Base-by-base conservation (phyloP, 2,113 vertebrate species). In the Salvelinus namaycush region DNA sequence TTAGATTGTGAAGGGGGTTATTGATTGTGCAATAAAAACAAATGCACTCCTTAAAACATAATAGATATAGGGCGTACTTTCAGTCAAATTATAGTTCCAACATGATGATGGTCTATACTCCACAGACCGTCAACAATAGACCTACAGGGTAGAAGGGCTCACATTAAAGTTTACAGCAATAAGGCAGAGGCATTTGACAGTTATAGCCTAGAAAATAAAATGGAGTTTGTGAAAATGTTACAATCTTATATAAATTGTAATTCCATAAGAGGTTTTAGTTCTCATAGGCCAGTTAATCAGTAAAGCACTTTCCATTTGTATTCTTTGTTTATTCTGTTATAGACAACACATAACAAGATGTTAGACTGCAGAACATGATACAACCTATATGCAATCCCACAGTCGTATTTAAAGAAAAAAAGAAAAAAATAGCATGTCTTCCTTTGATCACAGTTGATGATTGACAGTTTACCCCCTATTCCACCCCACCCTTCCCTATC, bases 381-480 rank as follows among this genome's bases (percentile, higher is more conserved):
- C 18, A 62, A 62, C 59, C 39, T 44, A 24, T 20, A 20, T 39
- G 27, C 5, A 39, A 66, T 66, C 16, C 13, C 14, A 67, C 27
- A 29, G 13, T 68, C 4, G 11, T 68, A 68, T 39, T 34, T 68
- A n/a, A 68, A 18, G 66, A 34, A n/a, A 31, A 31, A 29, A 34
- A 7, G 5, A n/a, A 44, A 44, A 22, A 44, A 70, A 48, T 14
- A 29, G 26, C 11, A 14, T 22, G 64, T 27, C 72, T 83, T 83
- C 84, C 76, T 84, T 60, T 75, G 29, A 12, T 20, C 31, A n/a
- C 31, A 6, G 16, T 2, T 11, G 39, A 6, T 86, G 86, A 86
- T 84, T 84, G 83, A 86, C 81, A 83, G 81, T 51, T 14, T 27
- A 70, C 60, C 29, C 29, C 65, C 62, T 3, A 22, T 44, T 54